phyloP scores from a whole-genome alignment of 2,113 vertebrate species.

The Dipodomys ordii region DNA sequence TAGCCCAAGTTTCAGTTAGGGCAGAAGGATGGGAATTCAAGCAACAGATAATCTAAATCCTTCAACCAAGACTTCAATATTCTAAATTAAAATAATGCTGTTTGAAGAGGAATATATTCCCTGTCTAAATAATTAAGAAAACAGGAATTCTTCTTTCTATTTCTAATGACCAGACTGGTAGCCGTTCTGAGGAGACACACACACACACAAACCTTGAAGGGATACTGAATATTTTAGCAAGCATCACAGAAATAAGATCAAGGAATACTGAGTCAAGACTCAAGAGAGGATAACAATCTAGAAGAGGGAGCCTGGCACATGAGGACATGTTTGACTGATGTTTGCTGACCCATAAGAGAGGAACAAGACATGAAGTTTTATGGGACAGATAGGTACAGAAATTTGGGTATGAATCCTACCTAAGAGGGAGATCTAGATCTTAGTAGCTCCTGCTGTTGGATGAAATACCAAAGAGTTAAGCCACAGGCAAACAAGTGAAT shows the following conservation, averaged over 20 bases:
- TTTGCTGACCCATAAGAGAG: background rate
- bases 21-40: background rate
- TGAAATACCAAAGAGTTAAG: background rate
- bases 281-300: background rate
- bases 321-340: background rate
- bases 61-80: background rate
- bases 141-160: background rate
- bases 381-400: background rate
- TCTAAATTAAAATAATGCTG: background rate
- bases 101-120: background rate
- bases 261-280: background rate
- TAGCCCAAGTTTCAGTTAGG: background rate
- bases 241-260: background rate
- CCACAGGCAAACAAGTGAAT: background rate
- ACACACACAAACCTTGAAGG: background rate
- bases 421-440: background rate
- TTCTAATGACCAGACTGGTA: background rate
- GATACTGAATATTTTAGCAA: background rate
- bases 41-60: background rate
- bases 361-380: background rate
- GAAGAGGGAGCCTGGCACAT: background rate
- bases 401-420: background rate
- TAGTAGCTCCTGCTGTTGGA: background rate
- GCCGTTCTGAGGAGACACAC: background rate
- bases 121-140: background rate